Base-by-base conservation (phyloP, 1,140 invertebrate genomes). In the Drepana arcuata region DNA sequence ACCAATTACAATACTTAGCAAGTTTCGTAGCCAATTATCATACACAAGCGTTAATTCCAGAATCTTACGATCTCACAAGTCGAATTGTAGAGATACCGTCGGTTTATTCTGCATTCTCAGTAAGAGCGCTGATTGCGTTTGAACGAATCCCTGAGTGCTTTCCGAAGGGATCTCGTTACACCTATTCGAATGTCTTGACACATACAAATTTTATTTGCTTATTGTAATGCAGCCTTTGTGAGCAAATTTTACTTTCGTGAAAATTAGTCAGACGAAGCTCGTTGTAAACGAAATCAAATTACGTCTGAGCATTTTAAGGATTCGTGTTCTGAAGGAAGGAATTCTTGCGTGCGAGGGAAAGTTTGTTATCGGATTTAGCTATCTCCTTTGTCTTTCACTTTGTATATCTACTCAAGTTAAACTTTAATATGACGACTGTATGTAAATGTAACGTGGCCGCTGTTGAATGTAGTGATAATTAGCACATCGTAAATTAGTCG, bases 171-270 rank as follows among this genome's bases (percentile, higher is more conserved):
- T 59, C 56, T 75, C 67, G 66, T 75, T 73, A 74, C 62, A 49
- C 41, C 59, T 63, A 73, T 73, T 75, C 70, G 77, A 70, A 60
- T 55, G 72, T 72, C 63, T 63, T 69, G 72, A 77, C 68, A 77
- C 61, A 61, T 65, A 62, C 55, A 61, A 60, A 69, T 65, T 66
- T 64, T 63, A 56, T 66, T 70, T 59, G 47, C 46, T 41, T 51
- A 46, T 61, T 64, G 38, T 50, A 36, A 52, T 55, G 55, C 47
- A 55, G 53, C 61, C 61, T 67, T 71, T 72, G 65, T 75, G 53
- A 65, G 64, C 56, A 60, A 69, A 66, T 73, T 71, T 71, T 53
- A 53, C 62, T 69, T 62, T 51, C 48, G 42, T 30, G 25, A 59
- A n/a, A 74, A 72, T 68, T 70, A 63, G 59, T 55, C 48, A 35